phyloP scores from a whole-genome alignment of 2,113 vertebrate species.

The Campylorhamphus procurvoides region DNA sequence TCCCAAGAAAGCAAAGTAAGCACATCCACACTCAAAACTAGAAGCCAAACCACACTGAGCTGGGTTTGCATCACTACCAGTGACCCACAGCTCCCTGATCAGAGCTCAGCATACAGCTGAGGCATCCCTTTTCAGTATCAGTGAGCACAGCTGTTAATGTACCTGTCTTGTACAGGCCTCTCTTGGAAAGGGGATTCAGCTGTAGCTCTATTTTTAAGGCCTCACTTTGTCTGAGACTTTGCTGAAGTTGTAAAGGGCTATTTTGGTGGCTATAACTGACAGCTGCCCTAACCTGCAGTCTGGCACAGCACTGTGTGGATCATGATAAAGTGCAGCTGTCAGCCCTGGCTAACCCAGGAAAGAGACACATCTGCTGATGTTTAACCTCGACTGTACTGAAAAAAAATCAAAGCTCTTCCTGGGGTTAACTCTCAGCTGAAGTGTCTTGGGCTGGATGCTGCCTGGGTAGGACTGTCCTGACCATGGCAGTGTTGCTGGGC shows the following conservation, averaged over 20 bases:
- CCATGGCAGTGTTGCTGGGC: fast-evolving
- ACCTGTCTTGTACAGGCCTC: not conserved
- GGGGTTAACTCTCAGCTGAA: not conserved
- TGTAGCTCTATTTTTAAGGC: not conserved
- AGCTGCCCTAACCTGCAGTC: not conserved
- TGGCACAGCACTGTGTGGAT: fast-evolving
- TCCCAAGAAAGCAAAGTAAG: not conserved
- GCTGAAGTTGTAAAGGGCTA: not conserved
- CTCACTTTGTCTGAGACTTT: not conserved
- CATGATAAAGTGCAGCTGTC: not conserved
- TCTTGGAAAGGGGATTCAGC: not conserved
- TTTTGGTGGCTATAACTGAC: not conserved
- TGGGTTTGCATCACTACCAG: not conserved
- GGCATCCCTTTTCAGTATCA: not conserved
- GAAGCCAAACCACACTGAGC: not conserved
- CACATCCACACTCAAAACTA: not conserved
- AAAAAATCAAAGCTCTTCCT: not conserved
- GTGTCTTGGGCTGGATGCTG: not conserved
- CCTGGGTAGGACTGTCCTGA: not conserved
- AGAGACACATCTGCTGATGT: not conserved
- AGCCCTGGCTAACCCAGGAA: not conserved
- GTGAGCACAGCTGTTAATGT: not conserved
- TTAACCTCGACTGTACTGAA: not conserved
- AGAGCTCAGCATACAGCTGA: not conserved
- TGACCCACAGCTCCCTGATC: fast-evolving